These are phyloP conservation scores for Physocephala rufipes DNA, from an alignment of 2,888 invertebrate genomes.

Conservation along the genomic window DNA sequence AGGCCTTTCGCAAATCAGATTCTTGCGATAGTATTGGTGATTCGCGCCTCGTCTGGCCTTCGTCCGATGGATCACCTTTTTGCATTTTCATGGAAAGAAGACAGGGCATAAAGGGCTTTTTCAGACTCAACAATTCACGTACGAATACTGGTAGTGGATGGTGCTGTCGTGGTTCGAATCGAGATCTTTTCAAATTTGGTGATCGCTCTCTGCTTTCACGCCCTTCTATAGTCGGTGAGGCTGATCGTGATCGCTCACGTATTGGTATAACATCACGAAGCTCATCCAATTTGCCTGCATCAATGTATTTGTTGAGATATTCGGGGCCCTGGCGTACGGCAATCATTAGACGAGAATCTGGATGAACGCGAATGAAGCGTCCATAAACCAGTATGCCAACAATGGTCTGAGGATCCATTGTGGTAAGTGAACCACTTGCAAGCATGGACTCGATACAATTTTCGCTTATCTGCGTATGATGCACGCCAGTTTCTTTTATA, in stretches of 20 bases:
- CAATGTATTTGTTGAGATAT: conserved; percentile 79
- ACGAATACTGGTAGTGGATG: conserved; percentile 62
- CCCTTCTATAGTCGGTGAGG: conserved; percentile 56
- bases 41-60: conserved; percentile 11
- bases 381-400: conserved; percentile 85
- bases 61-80: conserved; percentile 36
- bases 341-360: conserved; percentile 79
- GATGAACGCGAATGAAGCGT: conserved; percentile 81
- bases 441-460: conserved; percentile 74
- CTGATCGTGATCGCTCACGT: conserved; percentile 67
- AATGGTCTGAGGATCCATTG: conserved; percentile 82
- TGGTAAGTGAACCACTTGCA: conserved; percentile 76
- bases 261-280: conserved; percentile 80
- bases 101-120: conserved; percentile 60
- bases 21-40: conserved; percentile 36
- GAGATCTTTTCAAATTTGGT: conserved; percentile 60
- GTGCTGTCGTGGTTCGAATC: conserved; percentile 62
- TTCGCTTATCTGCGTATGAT: conserved; percentile 73
- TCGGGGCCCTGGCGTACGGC: conserved; percentile 82
- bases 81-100: conserved; percentile 58
- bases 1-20: conserved; percentile 36
- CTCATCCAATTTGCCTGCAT: conserved; percentile 84
- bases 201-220: conserved; percentile 52
- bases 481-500: conserved; percentile 70
- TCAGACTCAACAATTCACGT: conserved; percentile 56